These are phyloP conservation scores for Zapornia atra DNA, from an alignment of 2,113 vertebrate species.

Conservation along the genomic window DNA sequence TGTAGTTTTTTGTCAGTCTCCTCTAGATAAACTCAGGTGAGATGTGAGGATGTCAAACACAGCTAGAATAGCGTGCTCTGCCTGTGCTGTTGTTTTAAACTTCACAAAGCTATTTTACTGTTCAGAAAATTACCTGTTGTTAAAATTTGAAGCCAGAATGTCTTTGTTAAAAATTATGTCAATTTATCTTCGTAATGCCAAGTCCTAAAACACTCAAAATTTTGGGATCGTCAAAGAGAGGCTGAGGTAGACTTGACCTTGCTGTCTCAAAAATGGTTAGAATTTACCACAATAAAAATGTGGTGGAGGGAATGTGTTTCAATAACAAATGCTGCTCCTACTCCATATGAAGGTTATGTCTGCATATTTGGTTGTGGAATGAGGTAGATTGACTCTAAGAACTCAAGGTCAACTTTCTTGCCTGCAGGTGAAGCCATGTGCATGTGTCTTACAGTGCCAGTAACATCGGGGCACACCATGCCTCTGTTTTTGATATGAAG, in stretches of 20 bases:
- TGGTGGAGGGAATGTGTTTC: neutral
- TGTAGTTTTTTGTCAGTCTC: neutral
- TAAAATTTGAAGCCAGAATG: neutral
- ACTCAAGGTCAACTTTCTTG: neutral
- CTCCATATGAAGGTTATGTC: neutral
- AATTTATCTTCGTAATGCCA: neutral
- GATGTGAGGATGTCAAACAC: neutral
- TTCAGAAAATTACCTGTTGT: neutral
- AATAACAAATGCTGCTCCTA: neutral
- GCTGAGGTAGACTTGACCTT: neutral
- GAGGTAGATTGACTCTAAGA: neutral
- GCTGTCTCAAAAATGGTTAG: neutral
- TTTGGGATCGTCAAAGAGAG: neutral
- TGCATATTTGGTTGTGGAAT: neutral
- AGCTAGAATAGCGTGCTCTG: neutral
- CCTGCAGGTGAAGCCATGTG: too few relatives aligned
- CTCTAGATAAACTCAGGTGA: slow-evolving; percentile 17
- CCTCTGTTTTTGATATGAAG: neutral
- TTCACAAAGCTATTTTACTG: neutral
- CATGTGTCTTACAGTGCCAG: accelerated
- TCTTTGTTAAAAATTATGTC: neutral
- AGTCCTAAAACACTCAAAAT: neutral
- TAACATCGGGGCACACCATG: too few relatives aligned
- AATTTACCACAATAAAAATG: neutral
- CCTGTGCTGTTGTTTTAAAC: neutral